Evolutionary conservation across 2,113 vertebrate genomes (phyloP).

Genomic region (Lamprologus sp.): DNA sequence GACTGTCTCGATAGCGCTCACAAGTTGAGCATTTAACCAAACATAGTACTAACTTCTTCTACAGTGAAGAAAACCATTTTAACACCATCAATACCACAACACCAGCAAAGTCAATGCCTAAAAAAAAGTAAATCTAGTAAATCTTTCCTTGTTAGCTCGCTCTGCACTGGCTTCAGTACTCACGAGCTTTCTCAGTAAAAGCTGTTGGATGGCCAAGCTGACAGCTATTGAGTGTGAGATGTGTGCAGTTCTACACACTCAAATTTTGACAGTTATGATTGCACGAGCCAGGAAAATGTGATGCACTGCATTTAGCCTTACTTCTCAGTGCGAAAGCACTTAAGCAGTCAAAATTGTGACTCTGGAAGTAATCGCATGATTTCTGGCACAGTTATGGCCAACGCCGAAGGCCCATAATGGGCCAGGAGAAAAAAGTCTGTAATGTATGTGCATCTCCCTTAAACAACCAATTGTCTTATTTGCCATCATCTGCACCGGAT

Average conservation of each 20-base stretch:
- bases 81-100: background rate
- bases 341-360: background rate
- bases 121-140: background rate
- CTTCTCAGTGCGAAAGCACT: background rate
- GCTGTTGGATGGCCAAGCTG: background rate
- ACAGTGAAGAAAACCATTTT: background rate
- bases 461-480: background rate
- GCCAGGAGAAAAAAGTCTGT: background rate
- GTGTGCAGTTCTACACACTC: background rate
- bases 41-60: background rate
- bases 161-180: background rate
- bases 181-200: background rate
- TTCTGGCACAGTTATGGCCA: background rate
- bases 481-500: background rate
- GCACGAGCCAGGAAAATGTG: background rate
- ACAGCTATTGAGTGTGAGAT: background rate
- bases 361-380: background rate
- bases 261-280: background rate
- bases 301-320: background rate
- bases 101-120: background rate
- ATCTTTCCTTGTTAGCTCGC: background rate
- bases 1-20: background rate
- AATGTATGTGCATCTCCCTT: background rate
- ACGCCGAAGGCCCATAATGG: background rate
- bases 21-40: background rate